phyloP scores from a whole-genome alignment of 2,797 vertebrate species.

The Phataginus tetradactyla region DNA sequence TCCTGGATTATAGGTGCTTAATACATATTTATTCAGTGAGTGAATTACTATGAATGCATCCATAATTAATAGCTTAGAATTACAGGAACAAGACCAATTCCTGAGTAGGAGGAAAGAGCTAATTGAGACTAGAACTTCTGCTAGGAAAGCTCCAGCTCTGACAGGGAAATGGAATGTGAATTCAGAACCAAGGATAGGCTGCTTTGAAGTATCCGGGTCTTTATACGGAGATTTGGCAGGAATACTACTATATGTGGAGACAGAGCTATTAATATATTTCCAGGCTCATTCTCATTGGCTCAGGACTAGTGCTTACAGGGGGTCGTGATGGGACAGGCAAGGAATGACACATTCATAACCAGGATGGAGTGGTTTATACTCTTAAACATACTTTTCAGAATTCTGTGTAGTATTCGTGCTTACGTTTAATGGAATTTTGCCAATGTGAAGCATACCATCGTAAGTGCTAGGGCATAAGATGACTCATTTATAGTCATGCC shows the following conservation, averaged over 20 bases:
- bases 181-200: background rate
- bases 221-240: background rate
- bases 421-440: slow-evolving; percentile 56
- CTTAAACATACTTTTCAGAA: slow-evolving; percentile 30
- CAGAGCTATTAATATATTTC: background rate
- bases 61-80: background rate
- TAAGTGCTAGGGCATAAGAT: slow-evolving; percentile 52
- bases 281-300: background rate
- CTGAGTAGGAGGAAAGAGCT: background rate
- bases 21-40: background rate
- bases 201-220: background rate
- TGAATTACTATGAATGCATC: slow-evolving; percentile 24
- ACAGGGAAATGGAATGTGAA: slow-evolving; percentile 1
- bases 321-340: slow-evolving; percentile 31
- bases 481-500: slow-evolving; percentile 56
- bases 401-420: slow-evolving; percentile 38
- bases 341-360: slow-evolving; percentile 40
- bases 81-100: background rate
- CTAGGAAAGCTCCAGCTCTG: background rate
- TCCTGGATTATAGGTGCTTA: background rate
- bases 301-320: background rate
- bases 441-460: slow-evolving; percentile 64
- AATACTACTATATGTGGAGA: background rate
- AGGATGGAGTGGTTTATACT: slow-evolving; percentile 50
- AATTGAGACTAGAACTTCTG: background rate